Evolutionary conservation across 2,797 vertebrate species (phyloP), one percentile per base, ranked within the genome.

Genomic region (Triplophysa bombifrons): DNA sequence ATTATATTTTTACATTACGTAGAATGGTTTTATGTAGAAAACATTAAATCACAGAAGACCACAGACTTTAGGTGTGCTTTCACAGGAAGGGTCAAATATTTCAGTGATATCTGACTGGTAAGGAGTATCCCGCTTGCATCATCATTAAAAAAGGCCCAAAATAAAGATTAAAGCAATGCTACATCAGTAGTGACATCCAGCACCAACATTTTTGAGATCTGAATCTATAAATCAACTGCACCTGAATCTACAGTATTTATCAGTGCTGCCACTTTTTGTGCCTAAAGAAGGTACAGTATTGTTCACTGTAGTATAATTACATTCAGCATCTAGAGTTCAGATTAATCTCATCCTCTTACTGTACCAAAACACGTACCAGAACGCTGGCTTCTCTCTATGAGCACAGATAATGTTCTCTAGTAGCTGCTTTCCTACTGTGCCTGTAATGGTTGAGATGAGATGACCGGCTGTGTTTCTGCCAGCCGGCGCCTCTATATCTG

Each of bases 361-460:
- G n/a, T 6, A 38, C 48, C n/a, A 13, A 76, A 76, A 68, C 64
- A 11, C 46, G 22, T 17, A 58, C 64, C 38, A 58, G 20, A 41
- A 68, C 53, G 46, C n/a, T 25, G 44, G 17, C n/a, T 12, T 67
- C 17, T 67, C 46, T 76, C 65, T 13, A n/a, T 63, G 67, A 44
- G 27, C 19, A n/a, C 30, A 53, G 14, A 60, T 51, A 63, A 78
- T 72, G 20, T 38, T 50, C 34, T 71, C 27, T 8, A 27, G 19
- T 78, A 71, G 76, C 46, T 25, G 67, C 67, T 68, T 8, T 58
- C 76, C 46, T 78, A 50, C 76, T n/a, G 56, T 34, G 56, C 50
- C 76, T 63, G 55, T 78, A 71, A 64, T 78, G 56, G 76, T 58
- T 64, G 56, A 46, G n/a, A 64, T 64, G 68, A 72, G 76, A 44